Evolutionary conservation across 35 echinoderm and acorn worm species (phyloP).

Genomic region (Ptychodera flava): DNA sequence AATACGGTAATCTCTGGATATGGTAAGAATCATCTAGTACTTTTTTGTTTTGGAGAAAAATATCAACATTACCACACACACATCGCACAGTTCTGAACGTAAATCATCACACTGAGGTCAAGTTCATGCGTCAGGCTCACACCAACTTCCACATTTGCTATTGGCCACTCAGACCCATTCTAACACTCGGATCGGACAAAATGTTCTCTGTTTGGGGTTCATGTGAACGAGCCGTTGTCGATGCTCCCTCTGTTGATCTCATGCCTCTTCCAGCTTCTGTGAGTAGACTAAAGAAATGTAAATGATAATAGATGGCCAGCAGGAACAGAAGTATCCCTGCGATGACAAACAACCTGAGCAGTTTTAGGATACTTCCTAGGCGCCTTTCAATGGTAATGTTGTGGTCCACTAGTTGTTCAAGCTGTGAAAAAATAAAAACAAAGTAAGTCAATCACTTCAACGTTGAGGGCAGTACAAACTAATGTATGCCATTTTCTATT

Average conservation of each 20-base stretch:
- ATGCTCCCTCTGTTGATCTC: background rate
- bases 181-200: background rate
- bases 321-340: background rate
- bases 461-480: too few relatives aligned
- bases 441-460: background rate
- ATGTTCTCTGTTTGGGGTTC: conserved; percentile 1
- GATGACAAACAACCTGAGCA: background rate
- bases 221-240: too few relatives aligned
- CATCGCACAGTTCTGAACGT: too few relatives aligned
- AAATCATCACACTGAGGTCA: too few relatives aligned
- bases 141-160: too few relatives aligned
- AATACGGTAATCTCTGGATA: too few relatives aligned
- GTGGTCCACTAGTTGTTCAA: background rate
- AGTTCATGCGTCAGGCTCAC: too few relatives aligned
- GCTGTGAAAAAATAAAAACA: background rate
- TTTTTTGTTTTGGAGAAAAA: too few relatives aligned
- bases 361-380: background rate
- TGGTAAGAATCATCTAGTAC: too few relatives aligned
- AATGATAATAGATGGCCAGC: background rate
- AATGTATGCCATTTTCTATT: too few relatives aligned
- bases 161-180: background rate
- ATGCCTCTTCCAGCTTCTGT: background rate
- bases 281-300: background rate
- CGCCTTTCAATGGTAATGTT: background rate
- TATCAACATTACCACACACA: too few relatives aligned